phyloP scores from a whole-genome alignment of 1,140 invertebrate species.

The Sipha flava region DNA sequence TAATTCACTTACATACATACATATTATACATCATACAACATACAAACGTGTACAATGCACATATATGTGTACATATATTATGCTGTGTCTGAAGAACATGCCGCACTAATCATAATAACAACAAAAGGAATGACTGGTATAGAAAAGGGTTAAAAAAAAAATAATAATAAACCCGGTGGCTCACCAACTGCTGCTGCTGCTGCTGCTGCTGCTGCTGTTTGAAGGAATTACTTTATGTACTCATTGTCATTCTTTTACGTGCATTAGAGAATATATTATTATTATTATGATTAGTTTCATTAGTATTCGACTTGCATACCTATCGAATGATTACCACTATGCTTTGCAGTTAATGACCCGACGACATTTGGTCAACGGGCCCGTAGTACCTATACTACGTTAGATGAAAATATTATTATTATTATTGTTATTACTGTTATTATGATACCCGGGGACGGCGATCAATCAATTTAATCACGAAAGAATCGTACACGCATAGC shows the following conservation, averaged over 20 bases:
- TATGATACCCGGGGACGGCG: background rate
- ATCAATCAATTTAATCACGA: background rate
- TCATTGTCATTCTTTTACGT: slow-evolving; percentile 24
- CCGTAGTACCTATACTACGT: background rate
- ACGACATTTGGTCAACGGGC: slow-evolving; percentile 27
- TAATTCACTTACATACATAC: background rate
- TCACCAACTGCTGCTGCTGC: slow-evolving; percentile 18
- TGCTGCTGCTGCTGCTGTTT: background rate
- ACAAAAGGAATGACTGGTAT: slow-evolving; percentile 4
- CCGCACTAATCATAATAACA: slow-evolving; percentile 18
- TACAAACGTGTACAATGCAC: background rate
- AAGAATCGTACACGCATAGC: background rate
- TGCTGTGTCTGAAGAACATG: background rate
- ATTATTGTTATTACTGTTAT: too few relatives aligned
- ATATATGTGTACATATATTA: background rate
- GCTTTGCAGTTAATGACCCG: background rate
- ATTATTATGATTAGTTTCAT: slow-evolving; percentile 1
- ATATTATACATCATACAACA: too few relatives aligned
- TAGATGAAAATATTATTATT: background rate
- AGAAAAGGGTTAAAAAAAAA: slow-evolving; percentile 23
- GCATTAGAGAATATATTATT: background rate
- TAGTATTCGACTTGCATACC: background rate
- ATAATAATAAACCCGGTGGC: slow-evolving; percentile 19
- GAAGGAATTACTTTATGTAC: background rate
- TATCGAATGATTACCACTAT: background rate